Evolutionary conservation across 2,888 invertebrate species (phyloP), one percentile per base, ranked within the genome.

Genomic region (Eupithecia exiguata): DNA sequence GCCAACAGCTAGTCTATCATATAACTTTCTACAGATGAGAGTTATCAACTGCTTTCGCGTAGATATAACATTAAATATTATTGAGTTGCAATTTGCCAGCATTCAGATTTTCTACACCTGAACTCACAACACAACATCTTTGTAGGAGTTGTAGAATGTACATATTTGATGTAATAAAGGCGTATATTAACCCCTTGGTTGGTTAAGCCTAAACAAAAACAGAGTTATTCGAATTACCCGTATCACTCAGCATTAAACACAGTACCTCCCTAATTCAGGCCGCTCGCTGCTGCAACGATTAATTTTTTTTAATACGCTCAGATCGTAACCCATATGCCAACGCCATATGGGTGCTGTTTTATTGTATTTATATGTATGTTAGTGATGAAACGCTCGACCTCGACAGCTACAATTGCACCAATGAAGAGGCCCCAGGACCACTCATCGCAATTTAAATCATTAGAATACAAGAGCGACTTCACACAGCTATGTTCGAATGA

Each of bases 381-480:
- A 84, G 85, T 90, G 91, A 91, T 91, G 90, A 91, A 92, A 91
- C 89, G 87, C 83, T 84, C 87, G 92, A 86, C 91, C 92, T 91
- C 92, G 91, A 76, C 87, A 80, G 83, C 81, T 83, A 84, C 89
- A 91, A 90, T 90, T 93, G 90, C 84, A 84, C 88, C 91, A 92
- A 93, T 91, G 87, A 89, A 88, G 85, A 84, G 84, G 86, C 86
- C 82, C 75, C 81, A 83, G 85, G 84, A 86, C 88, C 86, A 90
- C 86, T 90, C 91, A 90, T 90, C 88, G 89, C 89, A 92, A 91
- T 91, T 92, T 89, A 90, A 89, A 89, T 87, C 87, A 88, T 91
- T 90, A 88, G 85, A 87, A 86, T 83, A 72, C 73, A 80, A 78
- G 72, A 70, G 43, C 58, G 63, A 25, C 46, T 69, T 67, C 58